A percentile compares a stretch with the other conserved stretches of the same genome.
Conservation (phyloP, 2,888 invertebrate species). For the Argynnis bischoffii region DNA sequence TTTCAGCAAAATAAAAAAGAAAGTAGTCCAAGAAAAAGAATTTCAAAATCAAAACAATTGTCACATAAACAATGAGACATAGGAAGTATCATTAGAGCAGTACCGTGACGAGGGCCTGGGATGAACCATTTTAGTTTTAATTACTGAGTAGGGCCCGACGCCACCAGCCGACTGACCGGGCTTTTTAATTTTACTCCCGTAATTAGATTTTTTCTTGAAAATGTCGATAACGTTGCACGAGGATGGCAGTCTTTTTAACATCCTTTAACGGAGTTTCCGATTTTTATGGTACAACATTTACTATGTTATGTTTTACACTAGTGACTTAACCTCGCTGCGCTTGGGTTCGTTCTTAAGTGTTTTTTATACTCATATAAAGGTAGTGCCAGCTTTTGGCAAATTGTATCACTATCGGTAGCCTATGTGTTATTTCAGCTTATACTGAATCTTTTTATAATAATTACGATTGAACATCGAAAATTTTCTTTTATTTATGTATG, state of each 20-base stretch:
- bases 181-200: slow-evolving; percentile 64
- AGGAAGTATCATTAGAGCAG: slow-evolving; percentile 32
- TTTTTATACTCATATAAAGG: too few species aligned
- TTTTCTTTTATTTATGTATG: too few species aligned
- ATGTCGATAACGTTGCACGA: slow-evolving; percentile 39
- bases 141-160: slow-evolving; percentile 55
- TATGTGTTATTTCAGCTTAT: too few species aligned
- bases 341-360: too few species aligned
- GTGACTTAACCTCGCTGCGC: too few species aligned
- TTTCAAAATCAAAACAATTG: slow-evolving; percentile 19
- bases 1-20: too few species aligned
- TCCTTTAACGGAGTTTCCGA: not conserved
- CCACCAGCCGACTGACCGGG: slow-evolving; percentile 49
- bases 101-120: slow-evolving; percentile 39
- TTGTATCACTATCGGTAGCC: too few species aligned
- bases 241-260: slow-evolving; percentile 14
- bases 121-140: slow-evolving; percentile 59
- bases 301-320: too few species aligned
- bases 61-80: slow-evolving; percentile 26
- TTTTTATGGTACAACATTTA: too few species aligned
- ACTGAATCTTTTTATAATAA: too few species aligned
- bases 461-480: too few species aligned
- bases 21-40: slow-evolving; percentile 6
- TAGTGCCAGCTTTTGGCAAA: too few species aligned
- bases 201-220: slow-evolving; percentile 62